A percentile compares a stretch with the other conserved stretches of the same genome.
These are phyloP conservation scores for Nycticorax nycticorax DNA, from an alignment of 2,113 vertebrate species.

Conservation along the genomic window DNA sequence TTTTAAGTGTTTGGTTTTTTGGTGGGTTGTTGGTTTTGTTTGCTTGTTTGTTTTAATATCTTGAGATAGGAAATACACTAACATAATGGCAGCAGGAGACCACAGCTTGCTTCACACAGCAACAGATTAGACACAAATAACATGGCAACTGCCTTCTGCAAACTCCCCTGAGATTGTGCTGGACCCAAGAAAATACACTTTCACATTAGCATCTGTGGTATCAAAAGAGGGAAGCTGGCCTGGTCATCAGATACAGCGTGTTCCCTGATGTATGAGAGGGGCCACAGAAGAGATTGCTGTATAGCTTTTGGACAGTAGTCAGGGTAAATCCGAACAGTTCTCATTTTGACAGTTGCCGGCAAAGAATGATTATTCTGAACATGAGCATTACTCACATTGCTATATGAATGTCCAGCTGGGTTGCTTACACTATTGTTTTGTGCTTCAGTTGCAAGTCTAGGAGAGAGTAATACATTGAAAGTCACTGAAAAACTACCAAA, in stretches of 20 bases:
- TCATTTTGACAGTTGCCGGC: background rate
- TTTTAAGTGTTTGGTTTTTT: background rate
- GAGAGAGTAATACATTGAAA: background rate
- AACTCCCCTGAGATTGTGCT: background rate
- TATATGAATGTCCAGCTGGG: constrained; percentile 34
- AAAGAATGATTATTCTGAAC: background rate
- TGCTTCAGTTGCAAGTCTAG: constrained; percentile 67
- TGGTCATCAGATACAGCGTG: background rate
- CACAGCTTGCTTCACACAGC: background rate
- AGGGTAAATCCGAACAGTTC: background rate
- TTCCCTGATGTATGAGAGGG: background rate
- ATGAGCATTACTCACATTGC: constrained; percentile 71
- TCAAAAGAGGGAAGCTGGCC: background rate
- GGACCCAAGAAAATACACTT: background rate
- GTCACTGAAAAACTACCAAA: background rate
- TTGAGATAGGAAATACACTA: background rate
- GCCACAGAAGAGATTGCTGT: background rate
- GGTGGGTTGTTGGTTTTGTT: background rate
- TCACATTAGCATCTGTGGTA: background rate
- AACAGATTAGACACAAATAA: background rate
- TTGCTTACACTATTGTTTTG: constrained; percentile 39
- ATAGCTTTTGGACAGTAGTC: background rate
- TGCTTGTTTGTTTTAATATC: background rate
- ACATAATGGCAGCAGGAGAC: background rate
- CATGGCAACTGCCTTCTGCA: background rate